These are phyloP conservation scores for Leuctra nigra DNA, from an alignment of 2,888 invertebrate genomes.

Conservation along the genomic window DNA sequence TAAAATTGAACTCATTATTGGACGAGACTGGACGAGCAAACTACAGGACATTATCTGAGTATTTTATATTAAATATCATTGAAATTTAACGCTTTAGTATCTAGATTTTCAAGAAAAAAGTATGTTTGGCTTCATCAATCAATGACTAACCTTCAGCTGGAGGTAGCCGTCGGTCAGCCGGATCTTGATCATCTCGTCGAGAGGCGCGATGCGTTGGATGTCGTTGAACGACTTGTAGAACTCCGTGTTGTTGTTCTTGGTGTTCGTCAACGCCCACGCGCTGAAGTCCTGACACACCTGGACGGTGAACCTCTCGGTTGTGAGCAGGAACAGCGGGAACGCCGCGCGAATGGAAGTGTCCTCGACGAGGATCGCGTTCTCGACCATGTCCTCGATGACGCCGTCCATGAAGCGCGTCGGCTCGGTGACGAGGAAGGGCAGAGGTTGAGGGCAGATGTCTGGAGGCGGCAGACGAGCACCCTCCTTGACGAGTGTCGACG, in stretches of 20 bases:
- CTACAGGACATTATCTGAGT: no score
- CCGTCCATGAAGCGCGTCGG: neutral
- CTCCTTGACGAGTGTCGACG: neutral
- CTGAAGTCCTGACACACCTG: neutral
- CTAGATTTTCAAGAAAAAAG: no score
- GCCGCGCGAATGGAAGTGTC: neutral
- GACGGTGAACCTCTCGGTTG: neutral
- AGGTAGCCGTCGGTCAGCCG: neutral
- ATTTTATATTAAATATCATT: no score
- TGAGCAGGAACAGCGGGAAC: neutral
- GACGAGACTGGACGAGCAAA: no score
- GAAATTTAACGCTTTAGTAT: no score
- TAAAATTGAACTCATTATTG: no score
- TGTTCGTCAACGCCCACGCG: neutral
- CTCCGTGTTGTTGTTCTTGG: neutral
- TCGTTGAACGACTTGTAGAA: neutral
- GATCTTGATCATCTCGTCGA: constrained; percentile 10
- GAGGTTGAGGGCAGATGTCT: neutral
- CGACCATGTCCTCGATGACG: neutral
- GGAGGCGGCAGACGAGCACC: neutral
- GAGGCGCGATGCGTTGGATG: neutral
- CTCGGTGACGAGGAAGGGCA: neutral
- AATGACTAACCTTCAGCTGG: no score
- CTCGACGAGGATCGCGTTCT: neutral
- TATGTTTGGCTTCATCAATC: no score